Evolutionary conservation across 2,113 vertebrate genomes (phyloP).

Genomic region (Arizona elegans): DNA sequence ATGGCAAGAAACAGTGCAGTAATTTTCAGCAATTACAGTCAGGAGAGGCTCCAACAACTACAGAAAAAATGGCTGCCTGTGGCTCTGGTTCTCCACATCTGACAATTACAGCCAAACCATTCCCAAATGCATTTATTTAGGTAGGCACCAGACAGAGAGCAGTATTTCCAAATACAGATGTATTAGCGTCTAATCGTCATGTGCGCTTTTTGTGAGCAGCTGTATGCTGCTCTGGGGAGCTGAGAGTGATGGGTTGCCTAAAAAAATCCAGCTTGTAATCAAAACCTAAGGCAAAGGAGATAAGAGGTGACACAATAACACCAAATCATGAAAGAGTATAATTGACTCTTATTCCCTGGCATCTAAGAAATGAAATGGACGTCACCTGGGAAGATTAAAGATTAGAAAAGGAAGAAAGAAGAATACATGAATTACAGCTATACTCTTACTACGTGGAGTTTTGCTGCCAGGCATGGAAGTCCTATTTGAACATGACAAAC

Average conservation of each 20-base stretch:
- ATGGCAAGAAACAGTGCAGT: not conserved
- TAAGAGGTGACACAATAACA: not conserved
- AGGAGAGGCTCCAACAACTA: not conserved
- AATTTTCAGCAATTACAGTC: not conserved
- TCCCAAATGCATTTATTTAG: not conserved
- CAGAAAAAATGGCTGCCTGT: not conserved
- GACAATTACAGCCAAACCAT: not conserved
- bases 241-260: constrained; percentile 22
- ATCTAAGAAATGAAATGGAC: constrained; percentile 47
- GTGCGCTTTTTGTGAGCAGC: not conserved
- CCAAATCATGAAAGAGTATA: not conserved
- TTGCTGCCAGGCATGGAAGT: constrained; percentile 10
- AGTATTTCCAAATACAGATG: rapidly evolving
- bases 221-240: not conserved
- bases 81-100: not conserved
- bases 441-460: constrained; percentile 13
- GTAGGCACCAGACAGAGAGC: not conserved
- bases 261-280: constrained; percentile 1
- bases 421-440: constrained; percentile 33
- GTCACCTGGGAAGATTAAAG: constrained; percentile 47
- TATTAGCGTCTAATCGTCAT: not conserved
- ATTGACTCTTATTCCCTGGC: constrained; percentile 23
- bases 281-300: constrained; percentile 30
- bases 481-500: not conserved
- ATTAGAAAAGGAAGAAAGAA: constrained; percentile 42